A percentile compares a stretch with the other conserved stretches of the same genome.
These are phyloP conservation scores for Anguilla obscura DNA, from an alignment of 2,797 vertebrate genomes.

Conservation along the genomic window DNA sequence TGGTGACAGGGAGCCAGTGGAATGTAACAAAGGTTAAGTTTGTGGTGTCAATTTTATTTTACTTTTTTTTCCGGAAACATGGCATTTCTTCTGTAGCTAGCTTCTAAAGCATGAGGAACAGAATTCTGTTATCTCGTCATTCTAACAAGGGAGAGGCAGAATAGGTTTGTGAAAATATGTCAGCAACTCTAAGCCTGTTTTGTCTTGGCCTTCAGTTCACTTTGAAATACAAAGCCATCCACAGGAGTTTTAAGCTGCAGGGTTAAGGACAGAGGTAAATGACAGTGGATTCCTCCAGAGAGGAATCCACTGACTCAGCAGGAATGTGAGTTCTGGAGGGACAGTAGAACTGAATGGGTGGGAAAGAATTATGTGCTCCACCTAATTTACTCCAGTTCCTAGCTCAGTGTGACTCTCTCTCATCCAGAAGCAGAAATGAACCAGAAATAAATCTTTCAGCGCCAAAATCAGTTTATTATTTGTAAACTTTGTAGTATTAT, in stretches of 20 bases:
- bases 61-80: conserved; percentile 56
- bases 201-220: conserved; percentile 37
- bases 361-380: background rate
- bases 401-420: background rate
- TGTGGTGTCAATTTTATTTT: conserved; percentile 51
- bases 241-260: conserved; percentile 29
- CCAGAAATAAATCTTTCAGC: background rate
- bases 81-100: conserved; percentile 56
- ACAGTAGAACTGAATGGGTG: background rate
- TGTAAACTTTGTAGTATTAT: background rate
- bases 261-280: conserved; percentile 24
- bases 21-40: conserved; percentile 66
- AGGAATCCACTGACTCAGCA: background rate
- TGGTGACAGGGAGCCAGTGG: conserved; percentile 55
- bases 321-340: background rate
- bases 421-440: background rate
- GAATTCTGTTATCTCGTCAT: conserved; percentile 67
- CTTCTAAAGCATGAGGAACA: conserved; percentile 55
- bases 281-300: no score
- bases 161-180: conserved; percentile 49
- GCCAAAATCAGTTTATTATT: background rate
- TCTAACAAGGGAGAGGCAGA: conserved; percentile 49
- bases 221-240: conserved; percentile 46
- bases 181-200: conserved; percentile 50
- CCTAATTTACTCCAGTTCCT: background rate